Base-by-base conservation (phyloP, 2,113 vertebrate species). In the Pangasianodon gigas region DNA sequence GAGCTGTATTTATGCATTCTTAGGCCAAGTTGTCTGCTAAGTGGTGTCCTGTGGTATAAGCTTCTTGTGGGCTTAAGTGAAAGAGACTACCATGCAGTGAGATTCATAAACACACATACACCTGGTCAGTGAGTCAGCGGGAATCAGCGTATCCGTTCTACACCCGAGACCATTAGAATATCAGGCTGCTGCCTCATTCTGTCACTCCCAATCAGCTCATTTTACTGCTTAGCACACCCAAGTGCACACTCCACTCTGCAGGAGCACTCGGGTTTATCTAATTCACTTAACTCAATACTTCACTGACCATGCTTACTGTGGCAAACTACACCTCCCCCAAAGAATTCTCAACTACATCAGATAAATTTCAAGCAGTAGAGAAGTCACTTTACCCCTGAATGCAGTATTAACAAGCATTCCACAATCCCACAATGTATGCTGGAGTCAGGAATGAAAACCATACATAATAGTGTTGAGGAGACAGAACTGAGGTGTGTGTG, bases 101-200 rank as follows among this genome's bases (percentile, higher is more conserved):
- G 60, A 81, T 54, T 46, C 9, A 62, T 51, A 77, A 51, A 84
- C 48, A 56, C 48, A 87, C 46, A 51, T 6, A n/a, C 46, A 9
- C 16, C 80, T 56, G 16, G 52, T 56, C n/a, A 29, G 67, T 29
- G 48, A 87, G 24, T 88, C 18, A 11, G 24, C 58, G 4, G 10
- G 4, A 48, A 79, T 51, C 11, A 0, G 32, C 2, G 11, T n/a
- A n/a, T 80, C 46, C 14, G 2, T 74, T 85, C 41, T 21, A 44
- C 89, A 85, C 41, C 26, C 16, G 69, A 44, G 81, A 85, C 85
- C 67, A 44, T 46, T 75, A 80, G 60, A 74, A 67, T 69, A 56
- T 58, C 88, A 90, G 71, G 62, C 84, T 18, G 26, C 79, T 26
- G 6, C 87, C 91, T 89, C 89, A 90, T 90, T 90, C 89, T 90